Base-by-base conservation (phyloP, 1,140 invertebrate species). In the Neotoxoptera formosana region DNA sequence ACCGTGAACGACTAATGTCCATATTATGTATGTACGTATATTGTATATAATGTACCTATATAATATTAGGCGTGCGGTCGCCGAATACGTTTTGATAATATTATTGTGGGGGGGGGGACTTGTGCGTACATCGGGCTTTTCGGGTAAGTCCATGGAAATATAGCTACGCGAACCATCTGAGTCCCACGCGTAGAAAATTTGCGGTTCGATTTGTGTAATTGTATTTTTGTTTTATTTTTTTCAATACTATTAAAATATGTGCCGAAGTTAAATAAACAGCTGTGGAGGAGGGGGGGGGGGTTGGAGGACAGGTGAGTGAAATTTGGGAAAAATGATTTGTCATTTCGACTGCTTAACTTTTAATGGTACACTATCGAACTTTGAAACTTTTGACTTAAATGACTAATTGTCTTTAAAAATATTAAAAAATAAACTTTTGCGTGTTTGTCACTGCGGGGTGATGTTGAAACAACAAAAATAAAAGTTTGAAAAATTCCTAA, bases 401-500 rank as follows among this genome's bases (percentile, higher is more conserved):
- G 88, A 90, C 36, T 60, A 90, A 90, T 90, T 90, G 88, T 60
- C 30, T 30, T 51, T 56, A 41, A 45, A 41, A 90, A 90, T 36
- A 25, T 25, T 14, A 41, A 90, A 51, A 34, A 90, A 56, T 56
- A 90, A 90, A 90, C 34, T 56, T 90, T 41, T 23, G 3, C 51
- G 21, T 56, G n/a, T 51, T 89, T 36, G n/a, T 89, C n/a, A 53
- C 21, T 36, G 8, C 8, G 21, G 34, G 25, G 23, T 25, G 25
- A 41, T 60, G 30, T 23, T 30, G 1, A 89, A 89, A 36, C 21
- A 9, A 7, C 2, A 87, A 47, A 87, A 87, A 87, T 51, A 56
- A 56, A 89, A 89, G 48, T 89, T 89, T 60, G 1, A 45, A 90
- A 53, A 4, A 41, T 14, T 25, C 17, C 6, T 48, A 25, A 84